These are phyloP conservation scores for Leptarthrus brevirostris DNA, from an alignment of 2,888 invertebrate genomes.

Conservation along the genomic window DNA sequence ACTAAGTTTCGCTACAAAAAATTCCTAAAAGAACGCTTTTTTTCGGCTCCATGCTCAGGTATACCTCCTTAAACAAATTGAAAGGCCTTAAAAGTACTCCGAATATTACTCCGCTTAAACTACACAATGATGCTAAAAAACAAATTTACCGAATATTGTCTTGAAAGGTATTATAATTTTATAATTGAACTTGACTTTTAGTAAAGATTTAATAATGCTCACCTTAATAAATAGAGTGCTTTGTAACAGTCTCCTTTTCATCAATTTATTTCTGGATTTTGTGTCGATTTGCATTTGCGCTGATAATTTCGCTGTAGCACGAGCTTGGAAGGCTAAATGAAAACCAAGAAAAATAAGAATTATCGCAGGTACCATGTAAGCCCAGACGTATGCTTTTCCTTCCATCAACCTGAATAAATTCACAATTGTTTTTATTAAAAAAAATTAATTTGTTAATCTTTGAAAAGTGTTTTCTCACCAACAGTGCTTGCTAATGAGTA, in stretches of 20 bases:
- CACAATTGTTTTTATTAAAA: not conserved
- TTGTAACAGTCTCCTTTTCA: constrained; percentile 71
- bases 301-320: constrained; percentile 71
- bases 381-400: constrained; percentile 58
- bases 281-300: constrained; percentile 72
- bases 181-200: no score
- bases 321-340: constrained; percentile 68
- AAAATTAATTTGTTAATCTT: not conserved
- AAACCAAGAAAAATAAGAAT: constrained; percentile 67
- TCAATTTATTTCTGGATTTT: constrained; percentile 72
- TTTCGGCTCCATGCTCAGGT: no score
- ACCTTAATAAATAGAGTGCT: constrained; percentile 72
- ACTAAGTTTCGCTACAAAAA: no score
- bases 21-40: no score
- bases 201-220: no score
- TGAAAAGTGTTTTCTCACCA: constrained; percentile 54
- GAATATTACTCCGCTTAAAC: no score
- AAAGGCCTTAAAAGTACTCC: no score
- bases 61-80: no score
- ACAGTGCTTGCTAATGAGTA: constrained; percentile 57
- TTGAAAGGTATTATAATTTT: no score
- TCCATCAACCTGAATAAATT: constrained; percentile 56
- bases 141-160: no score
- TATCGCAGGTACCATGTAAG: constrained; percentile 66
- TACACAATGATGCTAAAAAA: no score